These are phyloP conservation scores for Ibycter americanus DNA, from an alignment of 2,797 vertebrate genomes.

Conservation along the genomic window DNA sequence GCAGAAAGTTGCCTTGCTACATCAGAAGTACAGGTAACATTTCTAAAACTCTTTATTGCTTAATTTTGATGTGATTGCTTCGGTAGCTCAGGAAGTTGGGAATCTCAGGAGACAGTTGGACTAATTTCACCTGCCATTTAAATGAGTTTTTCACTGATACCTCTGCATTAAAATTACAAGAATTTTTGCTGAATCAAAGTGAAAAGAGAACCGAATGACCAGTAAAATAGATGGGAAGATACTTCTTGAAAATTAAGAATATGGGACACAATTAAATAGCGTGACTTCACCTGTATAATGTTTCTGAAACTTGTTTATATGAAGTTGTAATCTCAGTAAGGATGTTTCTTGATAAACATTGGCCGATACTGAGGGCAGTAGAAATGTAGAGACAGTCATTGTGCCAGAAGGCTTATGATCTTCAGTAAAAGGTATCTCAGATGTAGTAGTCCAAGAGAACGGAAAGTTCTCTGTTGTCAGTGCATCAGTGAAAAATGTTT, in stretches of 20 bases:
- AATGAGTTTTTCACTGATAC: neutral
- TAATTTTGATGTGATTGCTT: neutral
- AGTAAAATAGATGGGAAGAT: neutral
- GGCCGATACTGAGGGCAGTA: neutral
- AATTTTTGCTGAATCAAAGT: neutral
- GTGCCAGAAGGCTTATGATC: neutral
- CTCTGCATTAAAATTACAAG: neutral
- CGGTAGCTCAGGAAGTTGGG: neutral
- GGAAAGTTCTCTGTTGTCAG: neutral
- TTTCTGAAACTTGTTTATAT: neutral
- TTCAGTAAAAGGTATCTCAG: neutral
- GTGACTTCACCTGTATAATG: neutral
- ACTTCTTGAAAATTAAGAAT: neutral
- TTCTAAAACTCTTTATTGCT: neutral
- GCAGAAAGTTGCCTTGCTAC: slow-evolving; percentile 93
- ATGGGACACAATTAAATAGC: neutral
- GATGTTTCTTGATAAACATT: neutral
- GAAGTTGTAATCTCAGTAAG: neutral
- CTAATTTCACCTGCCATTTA: neutral
- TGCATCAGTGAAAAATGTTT: neutral
- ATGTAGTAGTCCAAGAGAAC: neutral
- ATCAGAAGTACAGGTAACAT: slow-evolving; percentile 92
- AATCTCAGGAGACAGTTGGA: neutral
- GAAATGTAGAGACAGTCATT: neutral
- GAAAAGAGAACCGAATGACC: neutral